A percentile compares a stretch with the other conserved stretches of the same genome.
Evolutionary conservation across 2,797 vertebrate genomes (phyloP).

Genomic region (Hirundo rustica): DNA sequence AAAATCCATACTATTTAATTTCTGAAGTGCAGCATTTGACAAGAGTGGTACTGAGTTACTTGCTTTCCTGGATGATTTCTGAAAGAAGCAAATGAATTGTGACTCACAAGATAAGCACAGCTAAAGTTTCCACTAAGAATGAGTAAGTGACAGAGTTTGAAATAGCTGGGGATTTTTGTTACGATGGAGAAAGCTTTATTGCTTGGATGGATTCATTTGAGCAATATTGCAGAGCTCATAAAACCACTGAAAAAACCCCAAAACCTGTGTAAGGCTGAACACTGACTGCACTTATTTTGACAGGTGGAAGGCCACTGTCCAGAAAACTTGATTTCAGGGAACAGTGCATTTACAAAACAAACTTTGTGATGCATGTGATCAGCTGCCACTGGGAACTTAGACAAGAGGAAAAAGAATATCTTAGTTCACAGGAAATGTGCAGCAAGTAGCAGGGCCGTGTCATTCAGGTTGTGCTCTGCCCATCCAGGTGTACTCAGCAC

Average conservation of each 20-base stretch:
- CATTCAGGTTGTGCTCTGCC: not conserved
- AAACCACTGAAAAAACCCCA: not conserved
- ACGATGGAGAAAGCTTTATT: not conserved
- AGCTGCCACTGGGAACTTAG: not conserved
- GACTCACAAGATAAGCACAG: not conserved
- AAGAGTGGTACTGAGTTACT: not conserved
- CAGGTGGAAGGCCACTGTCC: not conserved
- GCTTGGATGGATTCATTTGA: constrained; percentile 10
- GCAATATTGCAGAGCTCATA: not conserved
- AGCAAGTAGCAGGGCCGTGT: not conserved
- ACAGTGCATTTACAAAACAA: constrained; percentile 7
- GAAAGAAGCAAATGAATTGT: not conserved
- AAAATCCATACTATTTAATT: not conserved
- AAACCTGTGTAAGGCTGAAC: not conserved
- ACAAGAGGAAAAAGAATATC: not conserved
- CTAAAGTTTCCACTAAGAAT: not conserved
- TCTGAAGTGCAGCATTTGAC: not conserved
- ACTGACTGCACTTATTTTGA: constrained; percentile 15
- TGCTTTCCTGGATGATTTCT: not conserved
- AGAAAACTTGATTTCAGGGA: constrained; percentile 44
- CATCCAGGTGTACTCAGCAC: not conserved
- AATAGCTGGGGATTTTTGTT: constrained; percentile 2
- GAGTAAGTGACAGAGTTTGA: not conserved
- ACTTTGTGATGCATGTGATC: not conserved
- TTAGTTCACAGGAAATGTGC: not conserved